Evolutionary conservation across 2,888 invertebrate genomes (phyloP).

Genomic region (Pseudeuparius sepicola): DNA sequence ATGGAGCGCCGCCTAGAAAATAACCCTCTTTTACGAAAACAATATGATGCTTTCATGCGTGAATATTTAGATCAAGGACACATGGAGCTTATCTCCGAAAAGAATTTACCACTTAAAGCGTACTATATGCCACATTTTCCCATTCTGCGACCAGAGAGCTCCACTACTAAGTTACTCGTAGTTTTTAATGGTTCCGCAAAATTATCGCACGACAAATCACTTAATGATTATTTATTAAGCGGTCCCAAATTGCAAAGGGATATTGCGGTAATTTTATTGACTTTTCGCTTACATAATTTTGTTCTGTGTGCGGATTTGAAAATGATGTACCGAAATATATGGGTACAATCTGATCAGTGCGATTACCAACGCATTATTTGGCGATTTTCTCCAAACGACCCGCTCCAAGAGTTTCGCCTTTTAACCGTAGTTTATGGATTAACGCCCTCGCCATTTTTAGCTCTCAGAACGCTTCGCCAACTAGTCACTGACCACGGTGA

Average conservation of each 20-base stretch:
- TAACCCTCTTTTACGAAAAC: not conserved
- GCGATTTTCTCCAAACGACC: not conserved
- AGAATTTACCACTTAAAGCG: too few species aligned
- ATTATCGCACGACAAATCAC: not conserved
- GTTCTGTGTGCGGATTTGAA: not conserved
- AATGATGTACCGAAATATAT: not conserved
- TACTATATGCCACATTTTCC: slow-evolving; percentile 1
- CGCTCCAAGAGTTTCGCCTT: slow-evolving; percentile 1
- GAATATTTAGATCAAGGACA: not conserved
- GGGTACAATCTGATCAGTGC: not conserved
- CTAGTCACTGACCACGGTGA: too few species aligned
- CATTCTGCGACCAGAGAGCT: slow-evolving; percentile 1
- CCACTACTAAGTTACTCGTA: not conserved
- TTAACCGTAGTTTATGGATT: not conserved
- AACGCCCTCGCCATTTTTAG: not conserved
- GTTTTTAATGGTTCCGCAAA: slow-evolving; percentile 2
- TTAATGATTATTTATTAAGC: slow-evolving; percentile 1
- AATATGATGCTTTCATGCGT: not conserved
- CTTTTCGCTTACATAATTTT: not conserved
- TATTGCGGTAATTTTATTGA: not conserved
- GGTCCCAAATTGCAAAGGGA: not conserved
- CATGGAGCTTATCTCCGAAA: not conserved
- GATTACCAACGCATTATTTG: not conserved
- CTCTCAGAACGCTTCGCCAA: not conserved
- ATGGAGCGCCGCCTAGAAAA: not conserved